A percentile compares a stretch with the other conserved stretches of the same genome.
These are phyloP conservation scores for Myiagra hebetior DNA, from an alignment of 2,113 vertebrate genomes.

Conservation along the genomic window DNA sequence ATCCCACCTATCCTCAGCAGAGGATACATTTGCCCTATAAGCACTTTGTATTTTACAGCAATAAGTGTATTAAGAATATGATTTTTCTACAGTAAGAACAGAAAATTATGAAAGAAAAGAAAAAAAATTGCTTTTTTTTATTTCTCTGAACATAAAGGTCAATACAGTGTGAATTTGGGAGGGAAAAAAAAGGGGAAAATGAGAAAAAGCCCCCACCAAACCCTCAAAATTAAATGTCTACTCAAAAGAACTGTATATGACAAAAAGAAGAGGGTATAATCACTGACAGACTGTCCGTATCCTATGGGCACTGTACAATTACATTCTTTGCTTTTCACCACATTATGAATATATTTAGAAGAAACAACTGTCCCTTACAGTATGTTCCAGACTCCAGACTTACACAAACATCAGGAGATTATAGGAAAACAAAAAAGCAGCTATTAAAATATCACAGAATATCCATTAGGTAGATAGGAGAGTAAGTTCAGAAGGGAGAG, in stretches of 20 bases:
- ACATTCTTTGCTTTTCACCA: background rate
- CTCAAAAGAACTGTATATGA: background rate
- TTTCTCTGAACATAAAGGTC: background rate
- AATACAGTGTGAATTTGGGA: background rate
- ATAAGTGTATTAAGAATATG: background rate
- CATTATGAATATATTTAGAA: background rate
- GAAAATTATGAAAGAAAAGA: background rate
- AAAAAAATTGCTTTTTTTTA: background rate
- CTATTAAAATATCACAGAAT: background rate
- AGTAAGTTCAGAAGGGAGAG: background rate
- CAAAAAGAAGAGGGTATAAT: background rate
- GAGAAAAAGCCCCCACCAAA: background rate
- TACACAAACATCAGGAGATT: background rate
- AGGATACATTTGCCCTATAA: background rate
- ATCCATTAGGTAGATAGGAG: background rate
- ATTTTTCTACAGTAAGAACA: background rate
- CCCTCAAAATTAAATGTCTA: background rate
- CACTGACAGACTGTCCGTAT: background rate
- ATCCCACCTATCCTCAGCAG: accelerated
- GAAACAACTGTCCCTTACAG: background rate
- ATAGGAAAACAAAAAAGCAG: background rate
- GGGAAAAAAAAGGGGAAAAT: background rate
- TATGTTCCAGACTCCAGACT: background rate
- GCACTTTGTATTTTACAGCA: background rate
- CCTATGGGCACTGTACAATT: background rate